Evolutionary conservation across 2,888 invertebrate species (phyloP), one percentile per base, ranked within the genome.

Genomic region (Drosophila prolongata): DNA sequence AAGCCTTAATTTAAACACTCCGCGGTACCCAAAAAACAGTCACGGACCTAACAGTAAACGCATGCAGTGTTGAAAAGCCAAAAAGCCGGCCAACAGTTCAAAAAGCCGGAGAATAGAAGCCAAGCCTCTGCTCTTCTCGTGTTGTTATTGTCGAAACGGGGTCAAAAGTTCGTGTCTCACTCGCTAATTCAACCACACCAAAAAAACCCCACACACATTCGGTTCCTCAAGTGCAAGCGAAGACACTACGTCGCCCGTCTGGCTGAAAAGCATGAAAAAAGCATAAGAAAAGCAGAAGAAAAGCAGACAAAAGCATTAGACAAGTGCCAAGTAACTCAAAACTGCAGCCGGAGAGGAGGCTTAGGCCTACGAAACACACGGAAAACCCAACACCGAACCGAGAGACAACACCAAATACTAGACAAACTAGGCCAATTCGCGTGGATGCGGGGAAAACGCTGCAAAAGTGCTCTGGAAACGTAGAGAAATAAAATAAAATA

Each of bases 81-180:
- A 47, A 57, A 66, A 40, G 68, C 68, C 58, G 52, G 69, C 49
- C 53, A 69, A 40, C 43, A 34, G 34, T 54, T 54, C 37, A 54
- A 55, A 55, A 49, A 61, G 54, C 69, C 60, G 49, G 34, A 55
- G 44, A 14, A 44, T 24, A 49, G 19, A 55, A 55, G 54, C 38
- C 52, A 61, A 64, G 64, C 66, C 72, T 35, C 52, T 47, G 53
- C 66, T 66, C 62, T 52, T 68, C 56, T 67, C 56, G 64, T 83
- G 83, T 79, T 86, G 69, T 83, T 81, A 76, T 84, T 84, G 77
- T 76, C 74, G 68, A 62, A 80, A 90, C 87, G 86, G 91, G 91
- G 91, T 90, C 90, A 90, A 90, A 90, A 91, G 90, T 90, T 90
- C 89, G 90, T 83, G 86, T 77, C 78, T 71, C 75, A 47, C 57